Conservation (phyloP, 2,113 vertebrate species). For the Nanorana parkeri region DNA sequence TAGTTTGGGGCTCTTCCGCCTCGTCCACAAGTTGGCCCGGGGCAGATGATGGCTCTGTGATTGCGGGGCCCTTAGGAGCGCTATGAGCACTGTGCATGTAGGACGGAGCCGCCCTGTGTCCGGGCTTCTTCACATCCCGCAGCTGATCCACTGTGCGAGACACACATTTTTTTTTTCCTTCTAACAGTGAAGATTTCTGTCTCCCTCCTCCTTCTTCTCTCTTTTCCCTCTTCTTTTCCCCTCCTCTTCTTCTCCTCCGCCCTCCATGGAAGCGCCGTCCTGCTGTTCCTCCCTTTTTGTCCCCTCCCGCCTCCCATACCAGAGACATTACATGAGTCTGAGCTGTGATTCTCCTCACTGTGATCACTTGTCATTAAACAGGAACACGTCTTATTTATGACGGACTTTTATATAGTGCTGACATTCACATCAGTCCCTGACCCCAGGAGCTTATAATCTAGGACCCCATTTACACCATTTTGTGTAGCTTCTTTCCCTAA, state of each 20-base stretch:
- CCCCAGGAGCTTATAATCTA: no score
- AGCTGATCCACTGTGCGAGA: not conserved
- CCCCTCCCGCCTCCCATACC: slow-evolving; percentile 13
- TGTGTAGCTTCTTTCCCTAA: no score
- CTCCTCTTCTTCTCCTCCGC: not conserved
- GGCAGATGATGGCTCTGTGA: no score
- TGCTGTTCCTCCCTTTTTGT: slow-evolving; percentile 18
- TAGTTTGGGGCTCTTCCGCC: slow-evolving; percentile 29
- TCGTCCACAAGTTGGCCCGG: slow-evolving; percentile 20
- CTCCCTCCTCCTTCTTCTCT: not conserved
- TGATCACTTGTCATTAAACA: no score
- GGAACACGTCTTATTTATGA: no score
- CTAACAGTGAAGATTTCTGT: slow-evolving; percentile 10
- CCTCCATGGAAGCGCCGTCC: slow-evolving; percentile 21
- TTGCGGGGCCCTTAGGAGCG: no score
- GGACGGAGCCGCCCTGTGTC: not conserved
- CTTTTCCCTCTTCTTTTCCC: not conserved
- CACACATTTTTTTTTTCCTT: slow-evolving; percentile 30
- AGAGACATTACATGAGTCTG: not conserved
- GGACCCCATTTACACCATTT: no score
- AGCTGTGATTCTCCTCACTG: no score
- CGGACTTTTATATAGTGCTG: no score
- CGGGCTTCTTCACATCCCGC: not conserved
- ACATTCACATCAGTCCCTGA: no score
- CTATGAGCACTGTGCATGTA: not conserved